Evolutionary conservation across 2,113 vertebrate species (phyloP).

Genomic region (Theropithecus gelada): DNA sequence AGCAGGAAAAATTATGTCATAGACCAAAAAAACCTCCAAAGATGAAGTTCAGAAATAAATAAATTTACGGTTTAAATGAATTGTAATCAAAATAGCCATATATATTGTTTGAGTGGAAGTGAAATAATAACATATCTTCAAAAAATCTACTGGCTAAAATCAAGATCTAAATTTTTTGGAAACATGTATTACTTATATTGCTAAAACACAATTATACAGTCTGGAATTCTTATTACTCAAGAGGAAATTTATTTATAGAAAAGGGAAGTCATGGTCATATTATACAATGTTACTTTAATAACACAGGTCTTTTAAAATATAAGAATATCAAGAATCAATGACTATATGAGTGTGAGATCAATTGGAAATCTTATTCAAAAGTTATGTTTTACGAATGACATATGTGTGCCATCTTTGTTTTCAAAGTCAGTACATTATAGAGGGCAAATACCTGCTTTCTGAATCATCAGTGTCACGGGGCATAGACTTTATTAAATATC

Average conservation of each 20-base stretch:
- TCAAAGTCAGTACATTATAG: background rate
- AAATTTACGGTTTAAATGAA: background rate
- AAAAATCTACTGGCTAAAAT: background rate
- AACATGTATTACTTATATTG: background rate
- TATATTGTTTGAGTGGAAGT: background rate
- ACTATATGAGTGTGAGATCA: background rate
- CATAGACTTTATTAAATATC: background rate
- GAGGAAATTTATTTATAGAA: background rate
- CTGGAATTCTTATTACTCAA: background rate
- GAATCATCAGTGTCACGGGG: slow-evolving; percentile 18
- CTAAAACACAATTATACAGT: background rate
- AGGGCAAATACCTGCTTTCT: slow-evolving; percentile 15
- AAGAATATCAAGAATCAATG: background rate
- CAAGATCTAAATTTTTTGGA: background rate
- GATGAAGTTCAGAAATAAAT: background rate
- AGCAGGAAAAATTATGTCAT: background rate
- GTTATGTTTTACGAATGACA: background rate
- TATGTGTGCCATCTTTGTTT: background rate
- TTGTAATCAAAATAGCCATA: background rate
- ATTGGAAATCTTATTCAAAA: background rate
- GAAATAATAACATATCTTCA: background rate
- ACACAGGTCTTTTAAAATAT: background rate
- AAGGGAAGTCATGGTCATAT: background rate
- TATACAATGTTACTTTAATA: background rate
- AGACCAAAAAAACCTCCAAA: background rate